Percentiles rank a stretch among this genome's conserved stretches.
Evolutionary conservation across 2,797 vertebrate species (phyloP).

Genomic region (Antrozous pallidus): DNA sequence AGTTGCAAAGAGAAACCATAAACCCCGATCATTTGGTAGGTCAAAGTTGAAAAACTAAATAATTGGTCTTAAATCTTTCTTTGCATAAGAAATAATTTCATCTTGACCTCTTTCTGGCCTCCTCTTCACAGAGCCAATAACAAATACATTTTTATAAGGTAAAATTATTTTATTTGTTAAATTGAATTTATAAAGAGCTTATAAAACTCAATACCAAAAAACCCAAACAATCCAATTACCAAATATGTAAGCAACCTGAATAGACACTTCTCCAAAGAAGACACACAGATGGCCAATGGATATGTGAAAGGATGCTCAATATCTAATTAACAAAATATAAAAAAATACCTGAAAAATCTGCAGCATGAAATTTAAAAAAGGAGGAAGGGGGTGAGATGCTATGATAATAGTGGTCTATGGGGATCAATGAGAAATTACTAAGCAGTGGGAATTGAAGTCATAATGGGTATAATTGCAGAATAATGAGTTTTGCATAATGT

Average conservation of each 20-base stretch:
- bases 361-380: background rate
- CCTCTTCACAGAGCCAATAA: background rate
- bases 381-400: background rate
- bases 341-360: background rate
- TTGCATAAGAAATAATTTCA: background rate
- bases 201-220: background rate
- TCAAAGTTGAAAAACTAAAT: background rate
- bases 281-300: background rate
- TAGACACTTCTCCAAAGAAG: background rate
- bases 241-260: background rate
- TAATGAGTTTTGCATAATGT: background rate
- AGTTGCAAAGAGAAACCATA: background rate
- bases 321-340: background rate
- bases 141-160: background rate
- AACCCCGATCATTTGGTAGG: background rate
- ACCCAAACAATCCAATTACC: background rate
- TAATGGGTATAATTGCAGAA: background rate
- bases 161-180: background rate
- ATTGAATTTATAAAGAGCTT: background rate
- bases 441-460: background rate
- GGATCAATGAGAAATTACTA: background rate
- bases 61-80: background rate
- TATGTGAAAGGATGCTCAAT: background rate
- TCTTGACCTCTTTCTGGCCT: background rate
- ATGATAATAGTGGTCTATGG: background rate